A percentile compares a stretch with the other conserved stretches of the same genome.
These are phyloP conservation scores for Ommatoiulus sabulosus DNA, from an alignment of 2,888 invertebrate genomes.

Conservation along the genomic window DNA sequence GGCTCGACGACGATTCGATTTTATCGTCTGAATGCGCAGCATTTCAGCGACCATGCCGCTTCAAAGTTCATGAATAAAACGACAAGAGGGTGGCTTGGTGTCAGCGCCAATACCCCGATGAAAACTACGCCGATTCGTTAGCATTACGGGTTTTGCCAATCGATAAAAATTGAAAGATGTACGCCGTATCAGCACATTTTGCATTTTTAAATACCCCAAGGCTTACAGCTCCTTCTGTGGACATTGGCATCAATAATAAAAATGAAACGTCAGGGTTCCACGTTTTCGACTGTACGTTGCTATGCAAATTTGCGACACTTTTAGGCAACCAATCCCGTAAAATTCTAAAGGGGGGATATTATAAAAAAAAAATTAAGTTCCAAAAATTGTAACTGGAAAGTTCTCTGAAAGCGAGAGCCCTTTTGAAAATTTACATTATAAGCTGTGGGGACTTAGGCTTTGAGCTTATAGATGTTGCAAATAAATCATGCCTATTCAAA, in stretches of 20 bases:
- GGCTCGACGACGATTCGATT: background rate
- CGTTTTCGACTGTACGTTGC: too few relatives aligned
- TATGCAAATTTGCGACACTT: too few relatives aligned
- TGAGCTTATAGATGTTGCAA: too few relatives aligned
- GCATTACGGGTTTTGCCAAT: background rate
- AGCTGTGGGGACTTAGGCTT: too few relatives aligned
- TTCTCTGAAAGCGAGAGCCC: too few relatives aligned
- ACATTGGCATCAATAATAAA: background rate
- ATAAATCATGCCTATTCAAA: too few relatives aligned
- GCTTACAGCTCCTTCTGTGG: background rate
- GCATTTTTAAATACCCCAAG: background rate
- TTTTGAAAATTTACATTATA: too few relatives aligned
- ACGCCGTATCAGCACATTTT: background rate
- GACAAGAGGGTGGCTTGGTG: background rate
- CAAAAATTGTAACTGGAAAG: too few relatives aligned
- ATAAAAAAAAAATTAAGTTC: too few relatives aligned
- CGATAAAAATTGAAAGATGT: background rate
- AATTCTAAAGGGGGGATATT: too few relatives aligned
- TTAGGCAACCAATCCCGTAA: too few relatives aligned
- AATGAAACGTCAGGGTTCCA: too few relatives aligned
- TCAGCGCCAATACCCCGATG: background rate
- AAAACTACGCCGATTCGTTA: background rate
- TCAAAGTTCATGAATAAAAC: background rate
- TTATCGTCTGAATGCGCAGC: background rate
- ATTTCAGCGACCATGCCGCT: background rate